Evolutionary conservation across 2,888 invertebrate species (phyloP).

Genomic region (Metacarcinus magister): DNA sequence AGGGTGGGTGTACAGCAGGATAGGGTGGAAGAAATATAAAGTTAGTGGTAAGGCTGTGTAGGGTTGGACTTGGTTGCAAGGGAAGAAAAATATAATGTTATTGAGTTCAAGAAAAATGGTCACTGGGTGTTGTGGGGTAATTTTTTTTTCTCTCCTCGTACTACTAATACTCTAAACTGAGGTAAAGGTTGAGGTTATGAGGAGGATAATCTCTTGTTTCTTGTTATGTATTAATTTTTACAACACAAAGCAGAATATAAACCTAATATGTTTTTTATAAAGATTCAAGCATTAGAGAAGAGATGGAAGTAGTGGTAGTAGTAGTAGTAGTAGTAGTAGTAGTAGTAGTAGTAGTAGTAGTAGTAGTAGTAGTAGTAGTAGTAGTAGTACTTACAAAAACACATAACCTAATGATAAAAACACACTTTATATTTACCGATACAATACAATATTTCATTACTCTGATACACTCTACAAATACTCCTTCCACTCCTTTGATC

Average conservation of each 20-base stretch:
- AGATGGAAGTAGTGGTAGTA: background rate
- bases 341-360: constrained; percentile 39
- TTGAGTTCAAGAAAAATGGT: background rate
- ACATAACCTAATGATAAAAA: background rate
- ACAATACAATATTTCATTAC: background rate
- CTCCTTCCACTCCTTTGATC: background rate
- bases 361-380: constrained; percentile 10
- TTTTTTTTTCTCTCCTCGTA: background rate
- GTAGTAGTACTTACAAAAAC: background rate
- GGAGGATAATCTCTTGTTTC: background rate
- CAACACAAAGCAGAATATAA: background rate
- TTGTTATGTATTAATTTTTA: background rate
- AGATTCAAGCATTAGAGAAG: background rate
- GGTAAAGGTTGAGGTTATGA: background rate
- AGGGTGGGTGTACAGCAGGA: background rate
- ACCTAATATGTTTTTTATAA: background rate
- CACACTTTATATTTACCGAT: background rate
- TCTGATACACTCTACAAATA: background rate
- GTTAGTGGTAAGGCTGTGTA: background rate
- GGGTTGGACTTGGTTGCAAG: background rate
- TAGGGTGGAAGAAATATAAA: background rate
- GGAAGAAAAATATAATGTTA: background rate
- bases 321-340: constrained; percentile 39
- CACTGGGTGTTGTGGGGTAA: background rate
- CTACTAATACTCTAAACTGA: background rate